Evolutionary conservation across 2,113 vertebrate species (phyloP), one percentile per base, ranked within the genome.

Genomic region (Pionites leucogaster): DNA sequence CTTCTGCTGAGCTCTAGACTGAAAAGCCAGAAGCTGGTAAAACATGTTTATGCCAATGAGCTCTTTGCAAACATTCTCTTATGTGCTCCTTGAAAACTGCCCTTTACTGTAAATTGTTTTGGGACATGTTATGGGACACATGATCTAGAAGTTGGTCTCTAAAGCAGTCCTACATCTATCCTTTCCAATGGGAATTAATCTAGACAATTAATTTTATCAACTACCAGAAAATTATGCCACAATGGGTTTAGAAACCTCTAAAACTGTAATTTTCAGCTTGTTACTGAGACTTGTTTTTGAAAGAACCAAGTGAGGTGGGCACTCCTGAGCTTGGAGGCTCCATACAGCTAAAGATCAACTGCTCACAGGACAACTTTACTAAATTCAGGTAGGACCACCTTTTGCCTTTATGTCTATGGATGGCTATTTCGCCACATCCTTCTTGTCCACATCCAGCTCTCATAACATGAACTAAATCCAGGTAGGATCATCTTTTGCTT

Each of bases 1-100:
- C 74, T 95, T 84, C 77, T 76, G 89, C 86, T 82, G 91, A 96
- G 95, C 50, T 95, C 91, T 96, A 44, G 86, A 63, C 64, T 71
- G 80, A 81, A 91, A 91, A 91, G 70, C 77, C 91, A 89, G 81
- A 84, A 92, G 62, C 65, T 92, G 93, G 83, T 86, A 91, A 55
- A 95, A 95, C 83, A 95, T 35, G 72, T 84, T 96, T 84, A 64
- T 55, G 62, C 11, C 84, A 79, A n/a, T 1, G 27, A 79, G 69
- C 39, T 76, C 81, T 92, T 16, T 57, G 91, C 57, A 91, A 95
- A 60, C 47, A 57, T 91, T 93, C 81, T 84, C 81, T 62, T 57
- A 57, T 0, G 1, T 65, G 18, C 47, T 92, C 78, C 44, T 60
- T 65, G 76, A 64, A 80, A 86, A 83, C 19, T 88, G 41, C 25